Conservation (phyloP, 2,113 vertebrate species). For the Dromaius novaehollandiae region DNA sequence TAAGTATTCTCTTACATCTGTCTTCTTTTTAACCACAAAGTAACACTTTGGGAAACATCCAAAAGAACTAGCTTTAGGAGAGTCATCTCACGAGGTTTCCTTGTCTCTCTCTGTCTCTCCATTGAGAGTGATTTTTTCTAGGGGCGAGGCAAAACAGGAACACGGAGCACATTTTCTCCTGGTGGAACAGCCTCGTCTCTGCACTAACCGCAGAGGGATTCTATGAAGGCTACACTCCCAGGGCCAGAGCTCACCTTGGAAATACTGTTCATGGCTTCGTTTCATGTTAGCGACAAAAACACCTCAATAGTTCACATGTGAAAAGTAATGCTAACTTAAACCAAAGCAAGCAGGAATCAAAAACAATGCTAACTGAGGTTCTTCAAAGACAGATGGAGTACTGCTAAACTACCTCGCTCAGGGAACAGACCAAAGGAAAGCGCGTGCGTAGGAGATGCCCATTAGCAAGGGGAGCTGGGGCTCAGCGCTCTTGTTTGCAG, state of each 20-base stretch:
- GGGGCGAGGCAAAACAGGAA: not conserved
- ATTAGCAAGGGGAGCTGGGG: not conserved
- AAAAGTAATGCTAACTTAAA: not conserved
- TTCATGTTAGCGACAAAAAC: not conserved
- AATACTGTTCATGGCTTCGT: not conserved
- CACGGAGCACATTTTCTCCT: not conserved
- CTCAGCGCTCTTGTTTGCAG: not conserved
- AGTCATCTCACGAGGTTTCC: not conserved
- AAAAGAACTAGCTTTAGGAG: not conserved
- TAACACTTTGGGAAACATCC: not conserved
- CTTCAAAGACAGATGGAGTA: not conserved
- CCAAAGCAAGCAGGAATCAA: slow-evolving; percentile 5
- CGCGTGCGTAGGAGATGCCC: not conserved
- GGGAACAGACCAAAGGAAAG: not conserved
- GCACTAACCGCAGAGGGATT: not conserved
- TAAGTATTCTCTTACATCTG: not conserved
- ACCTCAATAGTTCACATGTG: not conserved
- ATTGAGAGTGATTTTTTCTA: not conserved
- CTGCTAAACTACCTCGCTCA: not conserved
- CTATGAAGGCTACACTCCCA: not conserved
- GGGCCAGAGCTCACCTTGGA: not conserved
- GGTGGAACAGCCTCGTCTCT: not conserved
- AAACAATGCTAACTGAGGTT: not conserved
- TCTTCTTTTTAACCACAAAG: not conserved
- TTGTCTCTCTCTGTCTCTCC: no score